Evolutionary conservation across 2,113 vertebrate genomes (phyloP).

Genomic region (Hippocampus abdominalis): DNA sequence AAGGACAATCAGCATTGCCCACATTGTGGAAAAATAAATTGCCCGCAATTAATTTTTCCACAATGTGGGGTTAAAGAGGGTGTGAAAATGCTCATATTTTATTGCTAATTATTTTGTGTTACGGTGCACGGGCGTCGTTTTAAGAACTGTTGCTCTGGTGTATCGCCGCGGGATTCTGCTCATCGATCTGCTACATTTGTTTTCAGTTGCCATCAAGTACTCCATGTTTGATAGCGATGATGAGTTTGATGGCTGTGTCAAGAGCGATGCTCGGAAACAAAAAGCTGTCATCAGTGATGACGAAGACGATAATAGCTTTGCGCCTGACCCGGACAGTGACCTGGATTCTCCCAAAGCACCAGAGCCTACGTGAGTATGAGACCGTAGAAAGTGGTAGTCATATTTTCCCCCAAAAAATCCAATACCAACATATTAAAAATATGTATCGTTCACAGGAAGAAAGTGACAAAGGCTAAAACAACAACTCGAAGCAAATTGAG

Average conservation of each 20-base stretch:
- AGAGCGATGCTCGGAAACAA: slow-evolving; percentile 34
- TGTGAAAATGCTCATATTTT: too few relatives aligned
- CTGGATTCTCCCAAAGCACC: slow-evolving; percentile 45
- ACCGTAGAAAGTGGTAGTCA: neutral
- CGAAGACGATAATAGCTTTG: slow-evolving; percentile 32
- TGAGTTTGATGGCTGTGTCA: slow-evolving; percentile 51
- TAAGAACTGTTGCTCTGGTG: too few relatives aligned
- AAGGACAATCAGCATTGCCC: neutral
- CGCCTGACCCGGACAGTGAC: slow-evolving; percentile 38
- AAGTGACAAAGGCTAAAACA: slow-evolving; percentile 38
- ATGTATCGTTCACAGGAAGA: slow-evolving; percentile 56
- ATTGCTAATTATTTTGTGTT: too few relatives aligned
- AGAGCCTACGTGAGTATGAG: slow-evolving; percentile 51
- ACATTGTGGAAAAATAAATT: too few relatives aligned
- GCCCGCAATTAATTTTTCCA: too few relatives aligned
- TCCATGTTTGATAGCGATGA: slow-evolving; percentile 67
- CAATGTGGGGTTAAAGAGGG: too few relatives aligned
- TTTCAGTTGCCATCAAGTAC: slow-evolving; percentile 57
- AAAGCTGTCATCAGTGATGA: slow-evolving; percentile 31
- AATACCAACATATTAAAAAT: neutral
- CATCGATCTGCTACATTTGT: neutral
- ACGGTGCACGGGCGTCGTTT: too few relatives aligned
- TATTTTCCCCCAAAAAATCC: too few relatives aligned
- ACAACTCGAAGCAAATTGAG: slow-evolving; percentile 21
- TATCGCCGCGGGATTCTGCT: too few relatives aligned